Base-by-base conservation (phyloP, 2,797 vertebrate genomes). In the Danio jaintianensis region DNA sequence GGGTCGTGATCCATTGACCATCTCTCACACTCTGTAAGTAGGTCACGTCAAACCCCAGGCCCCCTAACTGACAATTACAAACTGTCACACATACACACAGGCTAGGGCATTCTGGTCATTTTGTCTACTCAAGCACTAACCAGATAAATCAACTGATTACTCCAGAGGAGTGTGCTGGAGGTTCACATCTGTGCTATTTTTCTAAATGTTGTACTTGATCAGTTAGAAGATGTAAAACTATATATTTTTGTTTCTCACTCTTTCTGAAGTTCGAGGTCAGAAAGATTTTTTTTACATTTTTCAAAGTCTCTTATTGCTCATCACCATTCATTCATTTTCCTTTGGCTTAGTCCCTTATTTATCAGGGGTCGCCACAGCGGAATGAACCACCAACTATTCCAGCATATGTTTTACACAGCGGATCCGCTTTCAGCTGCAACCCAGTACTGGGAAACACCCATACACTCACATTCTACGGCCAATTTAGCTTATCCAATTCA, bases 21-120 rank as follows among this genome's bases (percentile, higher is more conserved):
- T 93, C 91, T 83, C 87, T 92, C 91, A 93, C 89, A 83, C 88
- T 85, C 87, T 72, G 59, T 87, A 91, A 88, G 89, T 89, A 88
- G 86, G 82, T 85, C 81, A 63, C 36, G 88, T 91, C 90, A 86
- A 89, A 86, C 72, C 73, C 52, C 70, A 36, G 74, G 63, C 63
- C 81, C 56, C 78, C 74, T 77, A 78, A 79, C 75, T 81, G 84
- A 83, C 78, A 78, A 78, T 79, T 83, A 83, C 69, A 79, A 77
- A 83, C 72, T 55, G 78, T 76, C 75, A 83, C 52, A 63, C 59
- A 83, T 56, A 82, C 58, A 80, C 68, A 75, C 64, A 79, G 22
- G n/a, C 69, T 3, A 45, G 20, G 15, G 63, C 42, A 45, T 58
- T 67, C 38, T 59, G 55, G 71, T 73, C 42, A 73, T 73, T 59